Evolutionary conservation across 2,888 invertebrate species (phyloP).

Genomic region (Ectropis crepuscularia): DNA sequence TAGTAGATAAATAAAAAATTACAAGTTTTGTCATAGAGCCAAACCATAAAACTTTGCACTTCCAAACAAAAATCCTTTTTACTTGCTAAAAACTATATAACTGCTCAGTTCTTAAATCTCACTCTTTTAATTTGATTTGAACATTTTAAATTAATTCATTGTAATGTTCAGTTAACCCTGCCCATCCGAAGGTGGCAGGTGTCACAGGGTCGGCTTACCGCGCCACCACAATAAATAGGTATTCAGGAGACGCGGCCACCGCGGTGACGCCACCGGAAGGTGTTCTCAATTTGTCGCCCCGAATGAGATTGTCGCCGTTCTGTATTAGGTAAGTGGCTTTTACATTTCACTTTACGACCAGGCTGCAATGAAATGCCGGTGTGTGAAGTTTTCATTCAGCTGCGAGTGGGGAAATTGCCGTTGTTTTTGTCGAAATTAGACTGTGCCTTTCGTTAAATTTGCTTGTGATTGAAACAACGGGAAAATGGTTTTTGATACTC

Average conservation of each 20-base stretch:
- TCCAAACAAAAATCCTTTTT: too few relatives aligned
- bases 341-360: constrained; percentile 70
- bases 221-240: constrained; percentile 79
- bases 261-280: constrained; percentile 66
- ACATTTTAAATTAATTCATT: constrained; percentile 4
- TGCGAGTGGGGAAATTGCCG: constrained; percentile 10
- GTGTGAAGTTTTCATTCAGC: constrained; percentile 36
- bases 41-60: too few relatives aligned
- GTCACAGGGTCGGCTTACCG: constrained; percentile 66
- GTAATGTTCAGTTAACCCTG: constrained; percentile 45
- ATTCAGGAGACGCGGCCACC: constrained; percentile 69
- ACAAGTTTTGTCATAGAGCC: too few relatives aligned
- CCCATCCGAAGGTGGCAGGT: constrained; percentile 65
- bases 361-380: constrained; percentile 35
- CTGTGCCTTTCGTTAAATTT: neutral
- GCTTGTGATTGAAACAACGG: neutral
- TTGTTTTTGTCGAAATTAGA: constrained; percentile 7
- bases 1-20: too few relatives aligned
- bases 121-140: neutral
- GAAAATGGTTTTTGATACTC: neutral
- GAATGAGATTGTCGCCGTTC: constrained; percentile 81
- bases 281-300: constrained; percentile 80
- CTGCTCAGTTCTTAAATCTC: neutral
- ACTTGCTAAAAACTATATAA: too few relatives aligned
- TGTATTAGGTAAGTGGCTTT: constrained; percentile 79